These are phyloP conservation scores for Coilia nasus DNA, from an alignment of 2,797 vertebrate genomes.

Conservation along the genomic window DNA sequence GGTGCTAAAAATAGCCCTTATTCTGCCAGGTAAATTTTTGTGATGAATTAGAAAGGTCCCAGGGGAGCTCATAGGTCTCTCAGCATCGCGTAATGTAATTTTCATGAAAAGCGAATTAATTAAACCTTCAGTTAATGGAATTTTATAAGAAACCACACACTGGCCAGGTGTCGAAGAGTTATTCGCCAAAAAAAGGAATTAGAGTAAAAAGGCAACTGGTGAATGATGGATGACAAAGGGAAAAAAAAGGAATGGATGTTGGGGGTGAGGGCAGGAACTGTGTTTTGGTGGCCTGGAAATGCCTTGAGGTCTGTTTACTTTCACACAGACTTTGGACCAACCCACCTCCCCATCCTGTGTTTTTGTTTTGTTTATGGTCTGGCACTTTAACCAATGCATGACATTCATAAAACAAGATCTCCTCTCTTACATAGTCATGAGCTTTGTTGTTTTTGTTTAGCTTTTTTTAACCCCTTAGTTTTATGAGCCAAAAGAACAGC, in stretches of 20 bases:
- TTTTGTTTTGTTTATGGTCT: conserved; percentile 8
- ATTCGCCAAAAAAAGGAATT: conserved; percentile 44
- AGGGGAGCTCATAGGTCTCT: conserved; percentile 65
- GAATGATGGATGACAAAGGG: conserved; percentile 49
- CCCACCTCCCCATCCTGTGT: conserved; percentile 17
- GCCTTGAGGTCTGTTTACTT: conserved; percentile 51
- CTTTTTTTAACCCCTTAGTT: background rate
- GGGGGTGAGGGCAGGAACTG: background rate
- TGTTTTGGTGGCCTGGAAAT: conserved; percentile 43
- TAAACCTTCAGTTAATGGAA: conserved; percentile 74
- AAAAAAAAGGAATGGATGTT: background rate
- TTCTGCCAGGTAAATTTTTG: conserved; percentile 68
- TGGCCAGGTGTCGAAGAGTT: conserved; percentile 50
- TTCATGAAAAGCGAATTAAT: conserved; percentile 77
- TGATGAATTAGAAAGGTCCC: conserved; percentile 71
- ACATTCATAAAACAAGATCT: background rate
- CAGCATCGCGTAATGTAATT: conserved; percentile 72
- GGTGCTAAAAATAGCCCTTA: conserved; percentile 74
- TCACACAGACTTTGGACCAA: conserved; percentile 21
- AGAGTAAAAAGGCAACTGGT: conserved; percentile 42
- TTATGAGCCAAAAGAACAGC: conserved; percentile 2
- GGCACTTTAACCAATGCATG: background rate
- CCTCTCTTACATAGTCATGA: background rate
- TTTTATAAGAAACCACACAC: conserved; percentile 56
- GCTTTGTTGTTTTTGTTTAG: background rate